Evolutionary conservation across 2,797 vertebrate species (phyloP), one percentile per base, ranked within the genome.

Genomic region (Manis crassicaudata): DNA sequence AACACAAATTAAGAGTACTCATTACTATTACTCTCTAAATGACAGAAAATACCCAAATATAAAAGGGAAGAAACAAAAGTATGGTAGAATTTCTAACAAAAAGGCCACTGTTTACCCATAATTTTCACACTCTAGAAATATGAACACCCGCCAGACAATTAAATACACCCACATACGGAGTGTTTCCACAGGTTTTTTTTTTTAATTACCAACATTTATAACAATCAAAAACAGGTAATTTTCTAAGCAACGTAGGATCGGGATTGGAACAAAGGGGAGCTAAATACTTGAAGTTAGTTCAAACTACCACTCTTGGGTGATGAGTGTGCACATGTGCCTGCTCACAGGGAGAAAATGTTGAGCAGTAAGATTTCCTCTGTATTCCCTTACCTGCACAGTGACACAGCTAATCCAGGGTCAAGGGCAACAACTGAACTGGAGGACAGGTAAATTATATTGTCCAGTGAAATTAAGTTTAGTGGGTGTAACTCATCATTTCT

Each of bases 151-250:
- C 96, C 97, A 97, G 95, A 52, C 97, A 94, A 94, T 97, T 96
- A 97, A 96, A 95, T 80, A 96, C 94, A 96, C 97, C 96, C 94
- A 98, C 96, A 94, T 14, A 72, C 82, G 89, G 73, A 90, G 88
- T 92, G 58, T 63, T 46, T 93, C 94, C 91, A 90, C 21, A 20
- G 67, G 16, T 70, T 92, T 90, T 83, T 27, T 27, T 63, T 90
- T 94, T 29, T 76, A 88, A 98, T 97, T 96, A 96, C 93, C 92
- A 63, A 56, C 94, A 97, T 96, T 97, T 97, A 97, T 92, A 96
- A 95, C 95, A 96, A 97, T 96, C 95, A 93, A 91, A 84, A 96
- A 52, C 76, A 96, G 92, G 88, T 94, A 93, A 96, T 97, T 96
- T 96, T 90, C 95, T 96, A 96, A 79, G 89, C 67, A 93, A 86